A percentile compares a stretch with the other conserved stretches of the same genome.
phyloP scores from a whole-genome alignment of 2,888 invertebrate species.

The Conchocele bisecta region DNA sequence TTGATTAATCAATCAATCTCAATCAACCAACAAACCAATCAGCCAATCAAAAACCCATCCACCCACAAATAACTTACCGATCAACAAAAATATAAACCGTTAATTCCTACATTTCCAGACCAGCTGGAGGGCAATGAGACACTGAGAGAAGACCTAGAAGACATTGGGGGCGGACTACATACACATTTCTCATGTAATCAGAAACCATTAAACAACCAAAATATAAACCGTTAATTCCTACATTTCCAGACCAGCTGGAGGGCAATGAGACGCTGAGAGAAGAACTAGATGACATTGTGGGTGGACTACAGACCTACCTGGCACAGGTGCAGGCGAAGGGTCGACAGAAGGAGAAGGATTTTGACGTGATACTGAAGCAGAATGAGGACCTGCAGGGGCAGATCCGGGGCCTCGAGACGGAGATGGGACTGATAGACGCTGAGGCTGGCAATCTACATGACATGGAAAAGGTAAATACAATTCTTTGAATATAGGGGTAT shows the following conservation, averaged over 20 bases:
- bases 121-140: constrained; percentile 72
- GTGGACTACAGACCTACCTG: constrained; percentile 77
- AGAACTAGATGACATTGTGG: constrained; percentile 79
- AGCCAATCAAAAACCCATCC: no score
- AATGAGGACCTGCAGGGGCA: constrained; percentile 70
- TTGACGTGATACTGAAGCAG: constrained; percentile 72
- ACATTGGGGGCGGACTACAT: constrained; percentile 78
- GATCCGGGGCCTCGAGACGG: constrained; percentile 70
- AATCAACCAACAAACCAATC: no score
- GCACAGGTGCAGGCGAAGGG: constrained; percentile 76
- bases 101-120: no score
- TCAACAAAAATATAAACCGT: no score
- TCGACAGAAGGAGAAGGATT: constrained; percentile 72
- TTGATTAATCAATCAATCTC: no score
- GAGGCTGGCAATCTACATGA: constrained; percentile 68
- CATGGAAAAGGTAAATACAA: constrained; percentile 71
- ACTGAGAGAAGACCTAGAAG: constrained; percentile 76
- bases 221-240: no score
- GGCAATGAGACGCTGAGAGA: constrained; percentile 72
- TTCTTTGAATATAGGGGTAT: background rate
- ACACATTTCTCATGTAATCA: no score
- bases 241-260: constrained; percentile 67
- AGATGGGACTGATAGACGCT: constrained; percentile 69
- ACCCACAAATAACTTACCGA: no score
- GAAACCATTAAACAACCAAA: no score